These are phyloP conservation scores for Drosophila emarginata DNA, from an alignment of 2,888 invertebrate genomes.

Conservation along the genomic window DNA sequence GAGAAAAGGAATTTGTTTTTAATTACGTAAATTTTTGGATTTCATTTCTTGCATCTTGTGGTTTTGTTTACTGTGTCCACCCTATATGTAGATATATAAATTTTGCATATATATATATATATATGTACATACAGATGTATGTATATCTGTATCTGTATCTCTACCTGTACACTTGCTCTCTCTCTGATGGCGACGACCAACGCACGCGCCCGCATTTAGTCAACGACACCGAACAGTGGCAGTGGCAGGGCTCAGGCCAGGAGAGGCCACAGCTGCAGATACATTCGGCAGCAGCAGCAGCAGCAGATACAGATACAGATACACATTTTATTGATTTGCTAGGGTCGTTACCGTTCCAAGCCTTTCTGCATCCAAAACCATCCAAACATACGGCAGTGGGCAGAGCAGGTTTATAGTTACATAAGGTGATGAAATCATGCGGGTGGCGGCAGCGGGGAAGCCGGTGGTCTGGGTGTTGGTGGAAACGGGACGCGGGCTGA, in stretches of 20 bases:
- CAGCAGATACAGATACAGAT: constrained; percentile 38
- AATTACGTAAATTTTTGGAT: not conserved
- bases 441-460: constrained; percentile 35
- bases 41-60: not conserved
- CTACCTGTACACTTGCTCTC: constrained; percentile 29
- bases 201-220: constrained; percentile 77
- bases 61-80: constrained; percentile 1
- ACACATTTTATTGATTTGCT: constrained; percentile 31
- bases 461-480: not conserved
- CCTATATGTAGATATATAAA: not conserved
- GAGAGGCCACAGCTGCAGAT: constrained; percentile 64
- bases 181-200: constrained; percentile 39
- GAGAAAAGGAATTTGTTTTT: too few relatives aligned
- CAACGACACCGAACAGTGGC: constrained; percentile 63
- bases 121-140: not conserved
- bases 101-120: not conserved
- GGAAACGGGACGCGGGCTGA: not conserved
- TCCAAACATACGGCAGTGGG: constrained; percentile 24
- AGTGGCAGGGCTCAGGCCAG: constrained; percentile 39
- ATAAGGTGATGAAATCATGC: constrained; percentile 72
- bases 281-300: constrained; percentile 48
- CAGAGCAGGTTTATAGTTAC: constrained; percentile 37
- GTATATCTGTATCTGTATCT: constrained; percentile 1
- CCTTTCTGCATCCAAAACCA: constrained; percentile 50
- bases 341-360: constrained; percentile 9